Evolutionary conservation across 2,888 invertebrate genomes (phyloP).

Genomic region (Orthonevra nobilis): DNA sequence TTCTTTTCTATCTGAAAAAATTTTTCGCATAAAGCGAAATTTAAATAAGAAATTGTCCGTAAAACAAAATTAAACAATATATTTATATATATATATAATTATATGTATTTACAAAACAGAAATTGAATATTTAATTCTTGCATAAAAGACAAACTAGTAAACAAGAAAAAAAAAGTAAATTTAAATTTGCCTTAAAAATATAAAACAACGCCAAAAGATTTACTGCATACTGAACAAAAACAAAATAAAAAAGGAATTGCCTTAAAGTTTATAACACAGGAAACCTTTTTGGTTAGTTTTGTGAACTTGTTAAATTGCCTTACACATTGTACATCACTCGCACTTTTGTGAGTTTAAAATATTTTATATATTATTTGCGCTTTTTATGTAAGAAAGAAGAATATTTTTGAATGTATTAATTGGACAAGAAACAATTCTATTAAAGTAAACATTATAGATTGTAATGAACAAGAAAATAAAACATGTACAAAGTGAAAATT

Average conservation of each 20-base stretch:
- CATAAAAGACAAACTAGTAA: not conserved
- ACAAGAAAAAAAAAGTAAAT: too few relatives aligned
- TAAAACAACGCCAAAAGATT: conserved; percentile 35
- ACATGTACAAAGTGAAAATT: conserved; percentile 59
- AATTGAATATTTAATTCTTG: conserved; percentile 1
- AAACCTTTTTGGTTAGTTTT: not conserved
- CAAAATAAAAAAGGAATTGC: conserved; percentile 45
- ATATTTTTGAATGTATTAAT: conserved; percentile 32
- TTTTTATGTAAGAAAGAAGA: conserved; percentile 25
- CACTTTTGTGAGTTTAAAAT: conserved; percentile 29
- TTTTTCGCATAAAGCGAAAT: too few relatives aligned
- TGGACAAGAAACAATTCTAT: conserved; percentile 35
- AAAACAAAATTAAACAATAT: not conserved
- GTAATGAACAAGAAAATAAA: conserved; percentile 14
- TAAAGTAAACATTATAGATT: conserved; percentile 44
- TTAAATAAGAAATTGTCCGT: conserved; percentile 5
- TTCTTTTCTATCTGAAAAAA: too few relatives aligned
- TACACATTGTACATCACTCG: conserved; percentile 18
- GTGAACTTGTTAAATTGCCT: conserved; percentile 48
- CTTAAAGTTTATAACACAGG: conserved; percentile 59
- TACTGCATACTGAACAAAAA: too few relatives aligned
- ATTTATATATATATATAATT: not conserved
- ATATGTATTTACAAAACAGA: conserved; percentile 30
- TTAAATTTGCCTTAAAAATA: conserved; percentile 44
- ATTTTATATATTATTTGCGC: conserved; percentile 56